phyloP scores from a whole-genome alignment of 2,797 vertebrate species.

The Rhincodon typus region DNA sequence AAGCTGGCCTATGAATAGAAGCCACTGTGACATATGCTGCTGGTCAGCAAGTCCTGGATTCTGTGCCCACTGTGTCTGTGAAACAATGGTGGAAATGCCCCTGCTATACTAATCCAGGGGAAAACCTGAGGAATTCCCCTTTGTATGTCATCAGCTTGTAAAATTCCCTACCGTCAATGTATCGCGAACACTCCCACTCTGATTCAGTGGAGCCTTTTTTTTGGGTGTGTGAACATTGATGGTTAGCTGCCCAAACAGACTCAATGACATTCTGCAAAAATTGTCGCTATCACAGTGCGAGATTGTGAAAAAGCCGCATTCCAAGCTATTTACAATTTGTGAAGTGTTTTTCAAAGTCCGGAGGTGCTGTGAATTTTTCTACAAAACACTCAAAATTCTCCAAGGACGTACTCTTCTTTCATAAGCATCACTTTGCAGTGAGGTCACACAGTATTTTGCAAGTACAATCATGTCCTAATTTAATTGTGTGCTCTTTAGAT shows the following conservation, averaged over 20 bases:
- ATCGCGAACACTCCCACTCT: not conserved
- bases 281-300: not conserved
- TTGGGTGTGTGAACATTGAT: not conserved
- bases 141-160: not conserved
- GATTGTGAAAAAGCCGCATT: not conserved
- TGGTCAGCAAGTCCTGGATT: not conserved
- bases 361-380: not conserved
- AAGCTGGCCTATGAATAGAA: not conserved
- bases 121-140: not conserved
- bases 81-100: not conserved
- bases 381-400: not conserved
- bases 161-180: not conserved
- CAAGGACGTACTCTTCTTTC: not conserved
- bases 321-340: not conserved
- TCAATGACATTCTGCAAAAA: not conserved
- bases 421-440: not conserved
- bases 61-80: not conserved
- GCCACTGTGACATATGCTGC: not conserved
- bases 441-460: not conserved
- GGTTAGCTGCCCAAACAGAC: not conserved
- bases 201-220: not conserved
- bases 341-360: not conserved
- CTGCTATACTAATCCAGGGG: not conserved
- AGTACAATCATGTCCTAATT: not conserved
- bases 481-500: not conserved